Base-by-base conservation (phyloP, 2,113 vertebrate genomes). In the Pleuronectes platessa region DNA sequence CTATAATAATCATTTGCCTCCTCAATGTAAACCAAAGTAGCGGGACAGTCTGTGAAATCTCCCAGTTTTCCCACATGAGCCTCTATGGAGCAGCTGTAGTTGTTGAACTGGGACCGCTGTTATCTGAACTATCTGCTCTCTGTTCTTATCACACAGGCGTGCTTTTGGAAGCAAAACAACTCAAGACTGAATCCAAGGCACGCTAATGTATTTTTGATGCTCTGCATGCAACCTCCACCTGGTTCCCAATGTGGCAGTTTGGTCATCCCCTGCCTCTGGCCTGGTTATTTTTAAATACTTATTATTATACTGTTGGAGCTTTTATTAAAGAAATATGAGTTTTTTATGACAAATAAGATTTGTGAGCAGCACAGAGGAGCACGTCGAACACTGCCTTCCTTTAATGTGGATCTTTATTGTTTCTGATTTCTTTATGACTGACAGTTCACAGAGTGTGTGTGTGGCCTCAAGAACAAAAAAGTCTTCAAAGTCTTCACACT, bases 81-180 rank as follows among this genome's bases (percentile, higher is more conserved):
- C 35, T 74, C 8, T 17, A 2, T 8, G 23, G 26, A 64, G 74
- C 59, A 66, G 72, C 53, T 71, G 10, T 70, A 40, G 61, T 66
- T 75, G 64, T 27, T 75, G 31, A 85, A 62, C 51, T 84, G 51
- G 81, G 79, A 85, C 8, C 0, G 61, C 49, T 62, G 47, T 45
- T 83, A 89, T 90, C 88, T 27, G 49, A 71, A 45, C 35, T 54
- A 42, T 91, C 80, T 31, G 31, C 31, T 79, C 31, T 59, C 60
- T 23, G 21, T 55, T 83, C 81, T 90, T 88, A 91, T 89, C 83
- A 61, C 82, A 79, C 69, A 82, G 60, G 74, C 74, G 11, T 85
- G 81, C 79, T 65, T 47, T 26, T 66, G 61, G 62, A 89, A 81
- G 84, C 86, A 88, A 90, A 91, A 93, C 87, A 91, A 86, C 62